Percentiles rank a stretch among this genome's conserved stretches.
phyloP scores from a whole-genome alignment of 2,888 invertebrate genomes.

The Melipona beecheii region DNA sequence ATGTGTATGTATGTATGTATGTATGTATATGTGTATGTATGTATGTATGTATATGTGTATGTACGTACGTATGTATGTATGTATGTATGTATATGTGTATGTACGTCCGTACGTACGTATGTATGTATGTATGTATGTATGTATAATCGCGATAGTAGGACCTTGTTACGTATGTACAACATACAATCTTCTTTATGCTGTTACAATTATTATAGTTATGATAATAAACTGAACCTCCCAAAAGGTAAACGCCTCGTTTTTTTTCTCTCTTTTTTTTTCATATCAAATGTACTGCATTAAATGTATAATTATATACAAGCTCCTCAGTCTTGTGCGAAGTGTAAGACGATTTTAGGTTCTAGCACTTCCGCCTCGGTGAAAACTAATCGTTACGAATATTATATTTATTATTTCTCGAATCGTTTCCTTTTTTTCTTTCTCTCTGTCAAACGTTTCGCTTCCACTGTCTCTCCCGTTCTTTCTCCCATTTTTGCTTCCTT shows the following conservation, averaged over 20 bases:
- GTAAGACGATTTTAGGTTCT: constrained; percentile 47
- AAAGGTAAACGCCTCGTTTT: constrained; percentile 44
- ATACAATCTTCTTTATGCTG: constrained; percentile 48
- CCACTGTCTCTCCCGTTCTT: not conserved
- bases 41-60: constrained; percentile 18
- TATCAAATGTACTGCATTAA: constrained; percentile 70
- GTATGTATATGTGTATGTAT: not conserved
- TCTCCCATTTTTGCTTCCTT: not conserved
- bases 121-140: not conserved
- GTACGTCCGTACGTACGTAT: not conserved
- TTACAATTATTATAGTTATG: constrained; percentile 37
- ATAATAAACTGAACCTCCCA: constrained; percentile 56
- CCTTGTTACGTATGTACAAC: constrained; percentile 65
- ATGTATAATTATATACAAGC: constrained; percentile 71
- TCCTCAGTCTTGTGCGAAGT: constrained; percentile 74
- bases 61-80: too few species aligned
- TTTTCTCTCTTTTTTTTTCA: constrained; percentile 22
- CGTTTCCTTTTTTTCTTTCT: not conserved
- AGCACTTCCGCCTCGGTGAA: constrained; percentile 47
- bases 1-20: too few species aligned
- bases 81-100: not conserved
- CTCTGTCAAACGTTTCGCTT: constrained; percentile 2
- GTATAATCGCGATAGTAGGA: constrained; percentile 60
- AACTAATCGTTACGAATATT: constrained; percentile 44
- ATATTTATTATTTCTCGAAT: constrained; percentile 10